Evolutionary conservation across 2,797 vertebrate species (phyloP).

Genomic region (Melanotaenia pygmaea): DNA sequence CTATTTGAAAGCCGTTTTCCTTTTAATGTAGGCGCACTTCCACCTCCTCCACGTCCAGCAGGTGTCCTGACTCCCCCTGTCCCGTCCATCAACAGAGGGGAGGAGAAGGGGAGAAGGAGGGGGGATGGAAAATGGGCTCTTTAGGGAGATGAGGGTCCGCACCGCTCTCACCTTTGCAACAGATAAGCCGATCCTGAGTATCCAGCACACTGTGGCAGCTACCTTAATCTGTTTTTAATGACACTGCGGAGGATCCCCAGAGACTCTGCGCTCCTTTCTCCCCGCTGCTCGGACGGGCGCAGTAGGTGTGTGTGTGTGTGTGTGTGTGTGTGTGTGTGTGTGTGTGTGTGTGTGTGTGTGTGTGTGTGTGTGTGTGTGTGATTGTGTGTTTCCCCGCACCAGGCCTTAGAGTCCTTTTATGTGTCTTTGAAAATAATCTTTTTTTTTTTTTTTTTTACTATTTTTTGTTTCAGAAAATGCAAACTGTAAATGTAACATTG

Average conservation of each 20-base stretch:
- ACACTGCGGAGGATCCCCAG: constrained; percentile 70
- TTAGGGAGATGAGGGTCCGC: constrained; percentile 26
- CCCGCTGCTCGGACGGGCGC: constrained; percentile 31
- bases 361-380: constrained; percentile 25
- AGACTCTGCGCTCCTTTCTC: constrained; percentile 37
- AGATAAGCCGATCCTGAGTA: constrained; percentile 71
- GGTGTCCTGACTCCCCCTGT: constrained; percentile 55
- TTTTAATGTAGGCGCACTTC: constrained; percentile 14
- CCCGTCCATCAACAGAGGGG: constrained; percentile 25
- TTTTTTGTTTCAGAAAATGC: neutral
- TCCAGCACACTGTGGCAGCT: constrained; percentile 64
- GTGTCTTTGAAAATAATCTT: neutral
- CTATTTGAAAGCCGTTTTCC: neutral
- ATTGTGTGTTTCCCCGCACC: neutral
- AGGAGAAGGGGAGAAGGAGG: neutral
- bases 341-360: no score
- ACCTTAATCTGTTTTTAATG: constrained; percentile 87
- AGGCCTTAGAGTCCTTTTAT: constrained; percentile 2
- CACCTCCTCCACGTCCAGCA: constrained; percentile 49
- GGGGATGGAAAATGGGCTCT: neutral
- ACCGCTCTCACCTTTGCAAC: constrained; percentile 74
- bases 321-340: constrained; percentile 17
- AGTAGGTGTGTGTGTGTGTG: constrained; percentile 20
- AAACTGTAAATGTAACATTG: neutral
- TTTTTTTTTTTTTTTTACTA: neutral